These are phyloP conservation scores for Mus pahari DNA, from an alignment of 2,113 vertebrate genomes.

Conservation along the genomic window DNA sequence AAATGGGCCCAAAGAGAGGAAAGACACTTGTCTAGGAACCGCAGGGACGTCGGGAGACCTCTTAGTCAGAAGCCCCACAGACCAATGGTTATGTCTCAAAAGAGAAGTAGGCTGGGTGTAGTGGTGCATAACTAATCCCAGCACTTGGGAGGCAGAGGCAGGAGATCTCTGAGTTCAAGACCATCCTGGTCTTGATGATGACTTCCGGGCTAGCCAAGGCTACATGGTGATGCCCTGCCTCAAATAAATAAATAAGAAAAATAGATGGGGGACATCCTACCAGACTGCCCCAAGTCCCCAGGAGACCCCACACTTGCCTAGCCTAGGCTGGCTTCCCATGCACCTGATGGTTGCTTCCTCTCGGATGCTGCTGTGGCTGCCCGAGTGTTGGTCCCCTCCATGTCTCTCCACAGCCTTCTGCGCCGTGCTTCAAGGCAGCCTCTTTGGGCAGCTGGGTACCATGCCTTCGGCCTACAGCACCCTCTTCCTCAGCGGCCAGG, in stretches of 20 bases:
- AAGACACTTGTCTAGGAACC: not conserved
- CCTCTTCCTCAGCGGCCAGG: slow-evolving; percentile 93
- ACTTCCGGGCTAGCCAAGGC: not conserved
- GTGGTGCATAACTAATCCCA: not conserved
- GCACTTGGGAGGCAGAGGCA: not conserved
- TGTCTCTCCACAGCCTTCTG: slow-evolving; percentile 87
- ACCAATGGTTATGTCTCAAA: not conserved
- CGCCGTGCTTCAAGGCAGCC: slow-evolving; percentile 92
- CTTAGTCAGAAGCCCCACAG: not conserved
- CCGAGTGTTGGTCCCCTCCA: not conserved
- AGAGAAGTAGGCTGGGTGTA: not conserved
- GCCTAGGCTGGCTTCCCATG: not conserved
- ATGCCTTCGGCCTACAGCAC: slow-evolving; percentile 91
- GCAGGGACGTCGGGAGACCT: not conserved
- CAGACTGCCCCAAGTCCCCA: not conserved
- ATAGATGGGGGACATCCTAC: not conserved
- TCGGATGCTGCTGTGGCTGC: not conserved
- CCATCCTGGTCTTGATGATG: not conserved
- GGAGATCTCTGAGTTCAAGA: not conserved
- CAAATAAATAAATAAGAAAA: not conserved
- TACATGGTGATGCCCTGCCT: not conserved
- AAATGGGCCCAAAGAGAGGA: not conserved
- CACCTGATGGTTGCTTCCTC: not conserved
- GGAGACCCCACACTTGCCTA: not conserved
- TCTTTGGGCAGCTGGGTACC: slow-evolving; percentile 91